phyloP scores from a whole-genome alignment of 2,888 invertebrate genomes.

The Polyommatus icarus region DNA sequence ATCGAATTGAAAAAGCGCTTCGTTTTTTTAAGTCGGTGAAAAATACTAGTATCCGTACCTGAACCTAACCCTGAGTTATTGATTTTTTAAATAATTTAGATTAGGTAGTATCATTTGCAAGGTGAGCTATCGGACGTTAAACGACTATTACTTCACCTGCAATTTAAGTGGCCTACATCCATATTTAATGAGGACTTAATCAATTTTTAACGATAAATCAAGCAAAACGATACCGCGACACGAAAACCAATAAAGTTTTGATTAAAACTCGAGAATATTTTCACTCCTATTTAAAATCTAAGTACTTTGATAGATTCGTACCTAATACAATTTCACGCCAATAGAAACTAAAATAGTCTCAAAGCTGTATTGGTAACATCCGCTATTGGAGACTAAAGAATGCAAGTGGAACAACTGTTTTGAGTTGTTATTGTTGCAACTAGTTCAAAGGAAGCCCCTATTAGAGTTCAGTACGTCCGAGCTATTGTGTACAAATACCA shows the following conservation, averaged over 20 bases:
- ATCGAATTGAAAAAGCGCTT: too few species aligned
- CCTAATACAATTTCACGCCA: not conserved
- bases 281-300: not conserved
- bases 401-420: slow-evolving; percentile 39
- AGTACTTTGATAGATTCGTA: not conserved
- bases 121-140: not conserved
- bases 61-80: not conserved
- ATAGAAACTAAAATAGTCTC: not conserved
- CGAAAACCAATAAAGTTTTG: not conserved
- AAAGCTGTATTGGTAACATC: slow-evolving; percentile 31
- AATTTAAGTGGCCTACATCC: slow-evolving; percentile 11
- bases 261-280: not conserved
- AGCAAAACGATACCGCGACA: not conserved
- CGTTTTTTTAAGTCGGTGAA: too few species aligned
- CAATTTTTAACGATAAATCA: slow-evolving; percentile 14
- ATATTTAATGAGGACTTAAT: slow-evolving; percentile 12
- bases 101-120: not conserved
- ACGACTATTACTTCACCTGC: slow-evolving; percentile 9
- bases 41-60: too few species aligned
- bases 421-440: slow-evolving; percentile 50
- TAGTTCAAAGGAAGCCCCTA: slow-evolving; percentile 73
- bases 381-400: slow-evolving; percentile 35
- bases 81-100: not conserved
- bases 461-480: slow-evolving; percentile 67
- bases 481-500: slow-evolving; percentile 56